Evolutionary conservation across 2,797 vertebrate genomes (phyloP).

Genomic region (Arctocebus calabarensis): DNA sequence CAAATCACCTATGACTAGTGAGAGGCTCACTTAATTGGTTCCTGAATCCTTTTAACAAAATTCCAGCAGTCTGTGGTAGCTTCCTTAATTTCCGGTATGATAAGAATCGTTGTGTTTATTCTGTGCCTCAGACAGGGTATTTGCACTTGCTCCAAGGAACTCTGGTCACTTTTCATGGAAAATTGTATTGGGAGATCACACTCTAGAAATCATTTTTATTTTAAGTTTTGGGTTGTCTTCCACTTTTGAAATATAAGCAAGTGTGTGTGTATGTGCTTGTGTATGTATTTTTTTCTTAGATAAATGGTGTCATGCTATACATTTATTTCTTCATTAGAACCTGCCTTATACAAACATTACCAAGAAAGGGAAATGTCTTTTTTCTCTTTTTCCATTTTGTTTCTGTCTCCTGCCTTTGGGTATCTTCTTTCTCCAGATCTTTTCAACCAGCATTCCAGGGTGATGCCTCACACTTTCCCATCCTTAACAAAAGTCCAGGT

Average conservation of each 20-base stretch:
- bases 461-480: not conserved
- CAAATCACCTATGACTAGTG: not conserved
- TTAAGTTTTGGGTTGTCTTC: not conserved
- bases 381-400: not conserved
- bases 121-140: not conserved
- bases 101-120: not conserved
- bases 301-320: not conserved
- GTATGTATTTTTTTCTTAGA: not conserved
- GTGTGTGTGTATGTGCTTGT: not conserved
- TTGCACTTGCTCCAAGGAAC: not conserved
- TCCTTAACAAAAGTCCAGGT: not conserved
- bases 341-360: not conserved
- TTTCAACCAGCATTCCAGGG: not conserved
- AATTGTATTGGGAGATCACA: not conserved
- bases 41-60: not conserved
- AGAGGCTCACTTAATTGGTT: not conserved
- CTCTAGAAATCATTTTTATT: conserved; percentile 26
- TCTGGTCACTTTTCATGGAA: not conserved
- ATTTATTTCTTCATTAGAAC: not conserved
- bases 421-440: not conserved
- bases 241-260: not conserved
- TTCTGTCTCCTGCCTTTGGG: not conserved
- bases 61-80: not conserved
- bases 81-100: not conserved
- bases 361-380: not conserved